A percentile compares a stretch with the other conserved stretches of the same genome.
phyloP scores from a whole-genome alignment of 2,888 invertebrate species.

The Strigamia maritima region DNA sequence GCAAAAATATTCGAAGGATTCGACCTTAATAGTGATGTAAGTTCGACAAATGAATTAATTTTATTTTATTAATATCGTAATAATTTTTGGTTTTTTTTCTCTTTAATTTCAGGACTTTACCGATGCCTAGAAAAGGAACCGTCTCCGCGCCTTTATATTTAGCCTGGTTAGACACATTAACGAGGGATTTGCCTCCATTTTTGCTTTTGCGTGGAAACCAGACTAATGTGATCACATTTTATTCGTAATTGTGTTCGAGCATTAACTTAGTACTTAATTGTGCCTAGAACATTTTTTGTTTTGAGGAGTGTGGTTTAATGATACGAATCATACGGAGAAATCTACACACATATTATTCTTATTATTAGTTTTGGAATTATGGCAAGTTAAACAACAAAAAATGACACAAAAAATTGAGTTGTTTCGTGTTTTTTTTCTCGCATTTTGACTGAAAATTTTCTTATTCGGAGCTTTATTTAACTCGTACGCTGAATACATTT shows the following conservation, averaged over 20 bases:
- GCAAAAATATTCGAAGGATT: conserved; percentile 72
- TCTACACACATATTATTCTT: background rate
- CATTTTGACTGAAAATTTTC: no score
- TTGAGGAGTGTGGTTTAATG: background rate
- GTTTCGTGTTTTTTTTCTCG: background rate
- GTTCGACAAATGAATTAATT: conserved; percentile 48
- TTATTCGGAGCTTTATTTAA: background rate
- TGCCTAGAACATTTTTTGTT: conserved; percentile 9
- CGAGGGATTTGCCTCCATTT: conserved; percentile 83
- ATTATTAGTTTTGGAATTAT: background rate
- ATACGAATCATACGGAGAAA: conserved; percentile 5
- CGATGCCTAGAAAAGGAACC: conserved; percentile 87
- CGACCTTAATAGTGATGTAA: conserved; percentile 86
- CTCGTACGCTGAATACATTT: no score
- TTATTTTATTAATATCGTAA: background rate
- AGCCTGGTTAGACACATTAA: conserved; percentile 92
- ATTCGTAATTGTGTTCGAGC: conserved; percentile 38
- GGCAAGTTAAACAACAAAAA: background rate
- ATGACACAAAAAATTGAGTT: background rate
- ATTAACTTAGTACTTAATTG: conserved; percentile 8
- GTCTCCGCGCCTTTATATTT: conserved; percentile 89
- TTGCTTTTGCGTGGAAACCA: conserved; percentile 54
- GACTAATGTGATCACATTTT: conserved; percentile 42
- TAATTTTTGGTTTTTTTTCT: background rate
- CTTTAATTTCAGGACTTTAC: conserved; percentile 68